Evolutionary conservation across 2,888 invertebrate genomes (phyloP), one percentile per base, ranked within the genome.

Genomic region (Ditylenchus weischeri): DNA sequence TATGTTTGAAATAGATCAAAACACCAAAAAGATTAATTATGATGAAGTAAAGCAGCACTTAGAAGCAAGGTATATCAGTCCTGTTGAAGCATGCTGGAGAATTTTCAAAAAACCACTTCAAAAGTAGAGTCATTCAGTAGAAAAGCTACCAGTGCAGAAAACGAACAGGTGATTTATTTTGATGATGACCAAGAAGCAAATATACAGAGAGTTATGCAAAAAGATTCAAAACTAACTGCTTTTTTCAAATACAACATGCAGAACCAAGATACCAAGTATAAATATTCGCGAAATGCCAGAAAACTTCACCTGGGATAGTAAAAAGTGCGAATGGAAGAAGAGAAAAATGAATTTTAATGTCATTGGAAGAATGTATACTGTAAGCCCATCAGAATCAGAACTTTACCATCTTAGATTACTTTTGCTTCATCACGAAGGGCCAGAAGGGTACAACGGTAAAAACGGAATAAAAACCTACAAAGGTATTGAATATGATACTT

Each of bases 1-100:
- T 50, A 11, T 69, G 18, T n/a, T 49, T 68, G 83, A 84, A 75
- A 71, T 83, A 7, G 63, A 68, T 62, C 13, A 21, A 1, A 62
- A 62, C 29, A 63, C 19, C 13, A 62, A 62, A n/a, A 29, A 48
- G 51, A 43, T 62, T 0, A 58, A 43, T 62, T 51, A 62, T 62
- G 62, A 62, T 61, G 62, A 62, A 0, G 18, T 48, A 19, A 57
- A 21, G 51, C 36, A 1, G 18, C 47, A 62, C 51, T 19, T 62
- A 19, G 62, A 62, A 13, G 62, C 62, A 62, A 35, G 62, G n/a
- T n/a, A 15, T 62, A 60, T 62, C 13, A 51, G 62, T 51, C 62
- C 62, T 21, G 62, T 62, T 15, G 62, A 62, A 58, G 62, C 62
- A 2, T 62, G 62, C 18, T 62, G 62, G n/a, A 62, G 47, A 61